Percentiles rank a stretch among this genome's conserved stretches.
phyloP scores from a whole-genome alignment of 2,888 invertebrate species.

The Imbricaverruca yamaguchii region DNA sequence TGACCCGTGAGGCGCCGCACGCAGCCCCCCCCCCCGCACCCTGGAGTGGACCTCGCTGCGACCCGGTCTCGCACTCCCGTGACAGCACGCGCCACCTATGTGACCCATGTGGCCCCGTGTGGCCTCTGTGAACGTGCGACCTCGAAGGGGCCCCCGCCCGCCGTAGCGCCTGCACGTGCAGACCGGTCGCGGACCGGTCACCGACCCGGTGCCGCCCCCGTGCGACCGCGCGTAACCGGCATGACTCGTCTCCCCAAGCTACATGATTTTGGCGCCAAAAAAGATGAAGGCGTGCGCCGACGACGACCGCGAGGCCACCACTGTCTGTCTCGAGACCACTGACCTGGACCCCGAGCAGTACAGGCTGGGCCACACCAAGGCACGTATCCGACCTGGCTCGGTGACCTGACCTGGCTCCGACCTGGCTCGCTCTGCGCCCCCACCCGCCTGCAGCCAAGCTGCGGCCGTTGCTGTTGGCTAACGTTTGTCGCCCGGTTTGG shows the following conservation, averaged over 20 bases:
- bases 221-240: no score
- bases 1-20: conserved; percentile 28
- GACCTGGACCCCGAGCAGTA: conserved; percentile 46
- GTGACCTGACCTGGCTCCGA: background rate
- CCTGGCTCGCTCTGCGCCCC: no score
- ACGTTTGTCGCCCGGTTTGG: no score
- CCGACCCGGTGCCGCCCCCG: no score
- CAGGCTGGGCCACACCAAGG: conserved; percentile 48
- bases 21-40: conserved; percentile 28
- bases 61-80: conserved; percentile 39
- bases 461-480: no score
- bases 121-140: no score
- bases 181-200: no score
- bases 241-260: conserved; percentile 27
- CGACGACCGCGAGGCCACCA: conserved; percentile 31
- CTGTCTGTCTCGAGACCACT: conserved; percentile 31
- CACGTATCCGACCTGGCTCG: conserved; percentile 28
- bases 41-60: conserved; percentile 27
- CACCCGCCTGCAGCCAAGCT: no score
- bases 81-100: conserved; percentile 25
- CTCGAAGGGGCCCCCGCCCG: no score
- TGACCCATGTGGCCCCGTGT: conserved; percentile 27
- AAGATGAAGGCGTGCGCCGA: conserved; percentile 27
- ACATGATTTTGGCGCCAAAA: conserved; percentile 32
- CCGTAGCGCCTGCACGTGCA: no score